Evolutionary conservation across 1,140 invertebrate genomes (phyloP).

Genomic region (Carposina sasakii): DNA sequence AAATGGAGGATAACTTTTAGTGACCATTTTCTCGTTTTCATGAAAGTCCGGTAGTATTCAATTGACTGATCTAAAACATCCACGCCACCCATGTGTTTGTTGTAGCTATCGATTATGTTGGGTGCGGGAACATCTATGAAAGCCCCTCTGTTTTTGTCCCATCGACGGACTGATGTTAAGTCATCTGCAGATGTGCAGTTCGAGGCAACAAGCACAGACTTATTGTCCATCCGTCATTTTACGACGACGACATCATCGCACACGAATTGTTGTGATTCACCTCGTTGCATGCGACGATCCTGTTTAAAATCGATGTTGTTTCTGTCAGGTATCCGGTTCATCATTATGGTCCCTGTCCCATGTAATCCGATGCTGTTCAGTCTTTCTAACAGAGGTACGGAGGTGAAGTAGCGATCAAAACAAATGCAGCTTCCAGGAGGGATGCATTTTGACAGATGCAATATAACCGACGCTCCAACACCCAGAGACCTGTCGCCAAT

Average conservation of each 20-base stretch:
- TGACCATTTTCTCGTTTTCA: constrained; percentile 14
- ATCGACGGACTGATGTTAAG: background rate
- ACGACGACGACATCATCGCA: constrained; percentile 5
- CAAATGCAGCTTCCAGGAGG: constrained; percentile 17
- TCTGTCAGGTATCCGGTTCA: constrained; percentile 1
- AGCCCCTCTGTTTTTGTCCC: background rate
- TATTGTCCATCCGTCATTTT: constrained; percentile 17
- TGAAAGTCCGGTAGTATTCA: constrained; percentile 10
- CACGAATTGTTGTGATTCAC: constrained; percentile 10
- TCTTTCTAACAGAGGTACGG: constrained; percentile 15
- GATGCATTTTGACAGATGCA: constrained; percentile 9
- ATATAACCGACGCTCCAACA: constrained; percentile 9
- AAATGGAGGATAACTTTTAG: constrained; percentile 15
- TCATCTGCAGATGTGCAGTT: constrained; percentile 8
- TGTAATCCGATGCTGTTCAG: background rate
- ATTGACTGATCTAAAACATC: constrained; percentile 6
- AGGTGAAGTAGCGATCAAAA: constrained; percentile 14
- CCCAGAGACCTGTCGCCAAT: too few relatives aligned
- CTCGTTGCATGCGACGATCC: constrained; percentile 1
- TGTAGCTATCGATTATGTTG: background rate
- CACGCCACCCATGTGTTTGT: constrained; percentile 9
- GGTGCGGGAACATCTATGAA: background rate
- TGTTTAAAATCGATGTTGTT: constrained; percentile 5
- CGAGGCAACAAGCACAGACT: constrained; percentile 13
- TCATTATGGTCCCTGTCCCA: constrained; percentile 1